phyloP scores from a whole-genome alignment of 2,113 vertebrate species.

The Oncorhynchus nerka region DNA sequence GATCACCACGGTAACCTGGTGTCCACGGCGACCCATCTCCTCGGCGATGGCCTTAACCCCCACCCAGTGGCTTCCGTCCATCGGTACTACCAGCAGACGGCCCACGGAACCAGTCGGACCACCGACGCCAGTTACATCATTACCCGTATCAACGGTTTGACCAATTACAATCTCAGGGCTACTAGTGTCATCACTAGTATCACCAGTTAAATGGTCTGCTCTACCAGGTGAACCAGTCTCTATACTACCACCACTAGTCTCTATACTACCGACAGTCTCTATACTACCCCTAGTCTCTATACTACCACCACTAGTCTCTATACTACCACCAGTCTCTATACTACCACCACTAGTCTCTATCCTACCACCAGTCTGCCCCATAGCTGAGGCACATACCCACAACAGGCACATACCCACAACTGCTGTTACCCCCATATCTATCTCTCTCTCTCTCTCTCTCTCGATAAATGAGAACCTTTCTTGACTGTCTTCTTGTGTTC shows the following conservation, averaged over 20 bases:
- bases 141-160: too few species aligned
- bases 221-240: not conserved
- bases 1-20: conserved; percentile 69
- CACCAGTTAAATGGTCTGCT: too few species aligned
- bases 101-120: conserved; percentile 46
- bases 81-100: conserved; percentile 80
- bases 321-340: too few species aligned
- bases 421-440: conserved; percentile 23
- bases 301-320: too few species aligned
- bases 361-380: conserved; percentile 1
- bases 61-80: conserved; percentile 89
- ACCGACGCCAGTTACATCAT: not conserved
- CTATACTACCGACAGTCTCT: not conserved
- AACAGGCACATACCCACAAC: conserved; percentile 35
- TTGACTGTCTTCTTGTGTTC: not conserved
- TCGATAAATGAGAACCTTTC: not conserved
- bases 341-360: too few species aligned
- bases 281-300: not conserved
- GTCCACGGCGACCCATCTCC: conserved; percentile 76
- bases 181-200: not conserved
- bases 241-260: not conserved
- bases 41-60: conserved; percentile 67
- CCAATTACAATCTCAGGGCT: too few species aligned
- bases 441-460: not conserved
- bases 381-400: not conserved